A percentile compares a stretch with the other conserved stretches of the same genome.
Evolutionary conservation across 2,888 invertebrate species (phyloP).

Genomic region (Augochlorella aurata): DNA sequence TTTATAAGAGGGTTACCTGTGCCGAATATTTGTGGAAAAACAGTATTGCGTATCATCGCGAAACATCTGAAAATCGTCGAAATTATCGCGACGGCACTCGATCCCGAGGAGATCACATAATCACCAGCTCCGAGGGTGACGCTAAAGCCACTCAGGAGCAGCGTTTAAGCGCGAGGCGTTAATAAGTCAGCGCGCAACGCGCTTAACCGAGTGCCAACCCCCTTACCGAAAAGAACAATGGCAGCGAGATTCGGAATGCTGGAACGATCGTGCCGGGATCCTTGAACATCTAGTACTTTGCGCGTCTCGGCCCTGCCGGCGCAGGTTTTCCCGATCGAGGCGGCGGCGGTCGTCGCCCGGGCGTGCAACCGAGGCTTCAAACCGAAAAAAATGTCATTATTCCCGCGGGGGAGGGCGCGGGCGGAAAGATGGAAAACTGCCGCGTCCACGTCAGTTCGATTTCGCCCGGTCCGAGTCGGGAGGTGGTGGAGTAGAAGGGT

Average conservation of each 20-base stretch:
- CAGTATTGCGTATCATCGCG: too few relatives aligned
- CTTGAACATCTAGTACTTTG: background rate
- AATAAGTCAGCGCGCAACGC: too few relatives aligned
- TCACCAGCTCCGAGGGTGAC: too few relatives aligned
- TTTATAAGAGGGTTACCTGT: too few relatives aligned
- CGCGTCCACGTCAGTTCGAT: conserved; percentile 72
- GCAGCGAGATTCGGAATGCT: background rate
- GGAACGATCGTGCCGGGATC: background rate
- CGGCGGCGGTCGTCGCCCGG: conserved; percentile 26
- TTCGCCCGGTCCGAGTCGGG: conserved; percentile 58
- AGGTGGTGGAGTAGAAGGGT: conserved; percentile 57
- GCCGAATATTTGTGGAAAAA: too few relatives aligned
- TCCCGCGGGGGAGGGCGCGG: conserved; percentile 51
- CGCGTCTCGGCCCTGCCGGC: background rate
- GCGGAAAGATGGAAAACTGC: conserved; percentile 71
- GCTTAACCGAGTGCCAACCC: background rate
- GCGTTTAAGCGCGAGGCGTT: too few relatives aligned
- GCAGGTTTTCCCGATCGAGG: conserved; percentile 19
- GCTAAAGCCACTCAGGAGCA: too few relatives aligned
- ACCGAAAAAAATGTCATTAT: conserved; percentile 67
- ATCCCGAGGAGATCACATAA: too few relatives aligned
- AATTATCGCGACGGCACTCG: too few relatives aligned
- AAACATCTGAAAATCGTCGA: too few relatives aligned
- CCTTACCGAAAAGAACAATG: background rate
- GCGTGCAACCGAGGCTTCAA: conserved; percentile 51